Percentiles rank a stretch among this genome's conserved stretches.
These are phyloP conservation scores for Odocoileus virginianus DNA, from an alignment of 2,113 vertebrate genomes.

Conservation along the genomic window DNA sequence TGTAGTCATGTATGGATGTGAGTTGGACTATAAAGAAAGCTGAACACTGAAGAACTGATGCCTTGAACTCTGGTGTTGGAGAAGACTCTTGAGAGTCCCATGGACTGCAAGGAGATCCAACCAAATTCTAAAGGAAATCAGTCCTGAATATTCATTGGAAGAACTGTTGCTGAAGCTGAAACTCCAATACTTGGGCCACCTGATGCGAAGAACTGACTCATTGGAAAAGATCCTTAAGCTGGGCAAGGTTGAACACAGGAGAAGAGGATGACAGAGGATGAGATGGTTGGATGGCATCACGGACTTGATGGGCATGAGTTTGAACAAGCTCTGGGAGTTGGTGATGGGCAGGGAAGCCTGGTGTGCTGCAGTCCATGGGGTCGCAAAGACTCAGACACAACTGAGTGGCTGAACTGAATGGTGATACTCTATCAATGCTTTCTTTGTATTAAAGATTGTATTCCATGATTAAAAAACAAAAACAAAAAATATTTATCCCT, in stretches of 20 bases:
- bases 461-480: neutral
- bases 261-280: neutral
- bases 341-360: neutral
- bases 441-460: neutral
- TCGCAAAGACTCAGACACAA: neutral
- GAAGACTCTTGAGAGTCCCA: neutral
- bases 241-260: neutral
- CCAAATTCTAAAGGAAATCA: neutral
- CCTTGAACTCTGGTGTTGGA: neutral
- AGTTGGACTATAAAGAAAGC: neutral
- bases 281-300: neutral
- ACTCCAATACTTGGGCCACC: neutral
- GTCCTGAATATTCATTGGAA: neutral
- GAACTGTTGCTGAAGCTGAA: neutral
- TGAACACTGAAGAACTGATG: neutral
- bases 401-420: neutral
- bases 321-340: neutral
- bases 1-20: neutral
- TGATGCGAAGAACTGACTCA: neutral
- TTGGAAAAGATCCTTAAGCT: neutral
- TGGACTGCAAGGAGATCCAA: neutral
- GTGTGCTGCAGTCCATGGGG: neutral
- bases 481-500: neutral
- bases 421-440: neutral
- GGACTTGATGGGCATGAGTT: neutral